phyloP scores from a whole-genome alignment of 2,113 vertebrate genomes.

The Bostrychus sinensis region DNA sequence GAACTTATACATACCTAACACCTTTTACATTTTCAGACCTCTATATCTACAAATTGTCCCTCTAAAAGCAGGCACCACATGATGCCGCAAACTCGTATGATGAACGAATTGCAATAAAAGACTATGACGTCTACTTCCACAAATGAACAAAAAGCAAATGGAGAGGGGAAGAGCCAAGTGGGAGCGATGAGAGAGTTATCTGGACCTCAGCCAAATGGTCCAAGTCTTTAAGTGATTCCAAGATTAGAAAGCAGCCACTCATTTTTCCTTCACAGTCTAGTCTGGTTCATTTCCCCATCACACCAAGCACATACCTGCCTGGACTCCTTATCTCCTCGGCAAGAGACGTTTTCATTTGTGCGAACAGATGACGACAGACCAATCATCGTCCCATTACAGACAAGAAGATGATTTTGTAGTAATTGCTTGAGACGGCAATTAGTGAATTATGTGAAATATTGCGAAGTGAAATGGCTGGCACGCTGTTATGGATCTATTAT shows the following conservation, averaged over 20 bases:
- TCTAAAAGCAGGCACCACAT: background rate
- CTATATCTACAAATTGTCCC: no score
- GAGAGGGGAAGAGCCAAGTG: slow-evolving; percentile 9
- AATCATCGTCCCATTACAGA: slow-evolving; percentile 1
- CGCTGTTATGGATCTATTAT: slow-evolving; percentile 10
- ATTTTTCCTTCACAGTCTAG: slow-evolving; percentile 30
- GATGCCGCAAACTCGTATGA: background rate
- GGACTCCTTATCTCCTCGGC: background rate
- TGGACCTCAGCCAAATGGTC: slow-evolving; percentile 45
- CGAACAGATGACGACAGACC: slow-evolving; percentile 17
- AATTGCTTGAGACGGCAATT: slow-evolving; percentile 20
- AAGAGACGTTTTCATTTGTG: background rate
- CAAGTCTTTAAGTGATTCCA: slow-evolving; percentile 54
- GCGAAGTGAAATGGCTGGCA: slow-evolving; percentile 18
- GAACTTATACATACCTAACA: no score
- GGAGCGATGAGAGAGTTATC: slow-evolving; percentile 20
- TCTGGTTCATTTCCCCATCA: slow-evolving; percentile 44
- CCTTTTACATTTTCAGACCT: no score
- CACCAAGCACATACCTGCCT: background rate
- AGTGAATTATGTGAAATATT: slow-evolving; percentile 38
- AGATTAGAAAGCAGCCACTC: slow-evolving; percentile 49
- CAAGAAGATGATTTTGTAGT: slow-evolving; percentile 30
- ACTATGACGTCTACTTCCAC: slow-evolving; percentile 2
- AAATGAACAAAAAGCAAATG: slow-evolving; percentile 29
- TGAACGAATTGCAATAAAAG: slow-evolving; percentile 4